phyloP scores from a whole-genome alignment of 2,113 vertebrate species.

The Dendropsophus ebraccatus region DNA sequence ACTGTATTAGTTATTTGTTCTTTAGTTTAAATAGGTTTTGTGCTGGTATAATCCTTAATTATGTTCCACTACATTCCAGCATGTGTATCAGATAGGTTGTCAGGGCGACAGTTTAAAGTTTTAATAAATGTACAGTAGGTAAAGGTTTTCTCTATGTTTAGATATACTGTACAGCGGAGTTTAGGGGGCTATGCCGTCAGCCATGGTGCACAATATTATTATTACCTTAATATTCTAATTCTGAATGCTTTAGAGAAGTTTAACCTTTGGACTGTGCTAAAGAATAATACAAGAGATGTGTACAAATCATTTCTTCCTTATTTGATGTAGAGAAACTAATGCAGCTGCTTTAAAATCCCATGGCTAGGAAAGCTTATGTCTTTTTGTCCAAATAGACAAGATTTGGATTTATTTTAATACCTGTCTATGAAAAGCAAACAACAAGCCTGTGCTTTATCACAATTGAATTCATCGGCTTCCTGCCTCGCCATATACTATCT shows the following conservation, averaged over 20 bases:
- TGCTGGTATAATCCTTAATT: not conserved
- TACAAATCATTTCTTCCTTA: not conserved
- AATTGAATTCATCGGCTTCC: no score
- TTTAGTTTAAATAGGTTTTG: not conserved
- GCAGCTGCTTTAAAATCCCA: not conserved
- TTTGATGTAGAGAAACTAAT: not conserved
- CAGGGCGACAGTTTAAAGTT: not conserved
- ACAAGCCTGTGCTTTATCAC: not conserved
- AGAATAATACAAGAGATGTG: no score
- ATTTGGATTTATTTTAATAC: not conserved
- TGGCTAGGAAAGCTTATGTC: not conserved
- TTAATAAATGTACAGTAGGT: not conserved
- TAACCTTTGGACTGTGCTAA: not conserved
- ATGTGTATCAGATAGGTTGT: not conserved
- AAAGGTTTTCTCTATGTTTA: not conserved
- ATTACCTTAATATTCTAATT: not conserved
- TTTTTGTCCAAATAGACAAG: not conserved
- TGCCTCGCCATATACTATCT: no score
- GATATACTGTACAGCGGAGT: not conserved
- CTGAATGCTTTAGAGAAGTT: not conserved
- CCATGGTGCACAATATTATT: not conserved
- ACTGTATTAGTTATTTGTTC: not conserved
- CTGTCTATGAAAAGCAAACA: not conserved
- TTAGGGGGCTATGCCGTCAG: not conserved
- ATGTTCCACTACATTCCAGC: not conserved